These are phyloP conservation scores for Maconellicoccus hirsutus DNA, from an alignment of 1,140 invertebrate genomes.

Conservation along the genomic window DNA sequence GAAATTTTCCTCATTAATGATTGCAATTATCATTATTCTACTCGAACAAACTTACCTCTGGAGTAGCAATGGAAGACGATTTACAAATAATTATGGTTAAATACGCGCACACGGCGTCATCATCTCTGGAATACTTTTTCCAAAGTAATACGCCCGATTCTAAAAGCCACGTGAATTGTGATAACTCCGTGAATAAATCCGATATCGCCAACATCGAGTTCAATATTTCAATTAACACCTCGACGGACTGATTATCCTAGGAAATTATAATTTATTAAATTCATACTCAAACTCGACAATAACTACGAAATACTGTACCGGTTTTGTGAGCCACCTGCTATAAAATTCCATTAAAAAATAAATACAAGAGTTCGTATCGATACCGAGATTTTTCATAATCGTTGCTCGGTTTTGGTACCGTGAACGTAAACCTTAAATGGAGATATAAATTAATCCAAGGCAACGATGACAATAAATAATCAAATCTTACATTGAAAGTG, in stretches of 20 bases:
- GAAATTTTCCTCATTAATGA: slow-evolving; percentile 34
- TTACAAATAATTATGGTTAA: slow-evolving; percentile 57
- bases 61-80: slow-evolving; percentile 35
- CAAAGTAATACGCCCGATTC: slow-evolving; percentile 50
- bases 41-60: not conserved
- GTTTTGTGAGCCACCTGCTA: not conserved
- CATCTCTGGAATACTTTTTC: slow-evolving; percentile 48
- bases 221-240: slow-evolving; percentile 38
- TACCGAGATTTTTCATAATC: not conserved
- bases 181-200: slow-evolving; percentile 54
- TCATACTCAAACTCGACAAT: too few species aligned
- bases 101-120: slow-evolving; percentile 57
- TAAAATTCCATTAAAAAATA: slow-evolving; percentile 16
- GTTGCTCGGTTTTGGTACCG: not conserved
- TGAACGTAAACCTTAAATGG: not conserved
- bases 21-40: slow-evolving; percentile 37
- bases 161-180: slow-evolving; percentile 62
- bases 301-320: not conserved
- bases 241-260: not conserved
- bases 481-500: not conserved
- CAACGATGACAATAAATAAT: not conserved
- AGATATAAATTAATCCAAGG: slow-evolving; percentile 9
- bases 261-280: not conserved
- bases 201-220: slow-evolving; percentile 51
- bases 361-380: slow-evolving; percentile 8